Base-by-base conservation (phyloP, 2,888 invertebrate species). In the Erebia palarica region DNA sequence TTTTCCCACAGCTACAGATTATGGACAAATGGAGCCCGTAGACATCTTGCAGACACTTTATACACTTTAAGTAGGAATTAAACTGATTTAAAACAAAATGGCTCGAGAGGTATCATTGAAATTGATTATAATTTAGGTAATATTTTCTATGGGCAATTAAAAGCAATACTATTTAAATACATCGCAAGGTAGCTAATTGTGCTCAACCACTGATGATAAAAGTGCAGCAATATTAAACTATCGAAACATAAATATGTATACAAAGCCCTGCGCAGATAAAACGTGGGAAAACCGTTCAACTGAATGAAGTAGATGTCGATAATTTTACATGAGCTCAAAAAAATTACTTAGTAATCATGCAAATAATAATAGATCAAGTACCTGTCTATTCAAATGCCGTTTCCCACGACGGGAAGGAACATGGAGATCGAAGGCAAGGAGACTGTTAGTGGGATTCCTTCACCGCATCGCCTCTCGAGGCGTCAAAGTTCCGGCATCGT, bases 391-490 rank as follows among this genome's bases (percentile, higher is more conserved):
- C 73, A 71, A 57, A 63, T 58, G 18, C 69, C 59, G 63, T 75
- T 82, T 84, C 79, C 78, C 76, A 78, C 78, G 77, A 73, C 75
- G 58, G 75, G 75, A 73, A 76, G 58, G 75, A 75, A 77, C 78
- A 76, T 72, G 73, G 69, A 72, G 77, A 79, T 79, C 78, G 76
- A 63, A 73, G 67, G 69, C 73, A 73, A 69, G 73, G 71, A 75
- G 74, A 75, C 76, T 75, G 72, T 76, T 77, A 74, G 72, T 76
- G 76, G 82, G 76, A 80, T 78, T 81, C 77, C 81, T 77, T 79
- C 79, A 83, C 82, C 81, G 79, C 80, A 79, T 81, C 79, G 76
- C 77, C 78, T 80, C 79, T 80, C 77, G 77, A 69, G 71, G 73
- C 73, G 75, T 73, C 76, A 73, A 73, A 75, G 74, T 79, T 81